Evolutionary conservation across 2,888 invertebrate genomes (phyloP).

Genomic region (Lordiphosa fenestrarum): DNA sequence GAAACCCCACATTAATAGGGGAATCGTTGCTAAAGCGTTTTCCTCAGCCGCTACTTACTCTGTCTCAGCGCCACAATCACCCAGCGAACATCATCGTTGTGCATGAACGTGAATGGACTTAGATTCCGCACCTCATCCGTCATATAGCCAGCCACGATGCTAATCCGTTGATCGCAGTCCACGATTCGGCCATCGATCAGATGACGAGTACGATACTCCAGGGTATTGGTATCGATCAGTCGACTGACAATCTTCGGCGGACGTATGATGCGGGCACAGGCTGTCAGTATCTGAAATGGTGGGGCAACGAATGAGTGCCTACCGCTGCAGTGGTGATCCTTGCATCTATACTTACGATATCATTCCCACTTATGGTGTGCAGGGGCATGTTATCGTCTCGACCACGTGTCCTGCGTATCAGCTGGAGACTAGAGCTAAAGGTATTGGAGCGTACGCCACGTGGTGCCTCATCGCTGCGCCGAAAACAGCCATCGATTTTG

Average conservation of each 20-base stretch:
- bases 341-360: constrained; percentile 80
- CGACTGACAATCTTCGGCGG: constrained; percentile 86
- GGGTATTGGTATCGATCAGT: constrained; percentile 85
- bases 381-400: constrained; percentile 82
- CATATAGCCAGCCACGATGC: constrained; percentile 93
- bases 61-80: constrained; percentile 92
- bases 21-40: no score
- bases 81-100: constrained; percentile 93
- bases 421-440: constrained; percentile 78
- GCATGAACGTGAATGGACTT: constrained; percentile 94
- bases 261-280: constrained; percentile 87
- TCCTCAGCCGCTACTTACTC: constrained; percentile 82
- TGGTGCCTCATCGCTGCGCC: constrained; percentile 83
- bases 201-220: constrained; percentile 95
- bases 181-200: constrained; percentile 93
- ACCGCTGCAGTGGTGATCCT: no score
- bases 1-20: neutral
- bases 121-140: constrained; percentile 93
- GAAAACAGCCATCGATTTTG: constrained; percentile 85
- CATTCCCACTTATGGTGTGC: constrained; percentile 83
- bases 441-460: constrained; percentile 81
- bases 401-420: constrained; percentile 82
- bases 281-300: constrained; percentile 83
- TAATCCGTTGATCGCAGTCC: constrained; percentile 94
- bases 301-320: no score